Conservation (phyloP, 1,140 invertebrate species). For the Copidosoma floridanum region DNA sequence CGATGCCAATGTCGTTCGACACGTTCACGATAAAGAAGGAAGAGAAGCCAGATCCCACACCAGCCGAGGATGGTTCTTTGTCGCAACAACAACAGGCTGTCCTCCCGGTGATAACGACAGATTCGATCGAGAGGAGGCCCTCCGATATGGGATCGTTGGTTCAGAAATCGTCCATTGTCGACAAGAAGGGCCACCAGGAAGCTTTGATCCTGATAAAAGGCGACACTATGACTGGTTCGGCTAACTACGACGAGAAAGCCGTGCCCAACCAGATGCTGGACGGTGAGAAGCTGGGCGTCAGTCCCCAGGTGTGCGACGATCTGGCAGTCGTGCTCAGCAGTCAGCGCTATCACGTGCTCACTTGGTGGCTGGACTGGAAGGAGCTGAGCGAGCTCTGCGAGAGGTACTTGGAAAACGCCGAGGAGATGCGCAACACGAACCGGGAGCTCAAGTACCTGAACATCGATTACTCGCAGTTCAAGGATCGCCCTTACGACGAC, state of each 20-base stretch:
- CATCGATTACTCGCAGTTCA: slow-evolving; percentile 66
- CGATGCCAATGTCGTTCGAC: not conserved
- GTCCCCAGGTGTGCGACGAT: slow-evolving; percentile 63
- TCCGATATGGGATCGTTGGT: too few relatives aligned
- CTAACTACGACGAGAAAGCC: slow-evolving; percentile 55
- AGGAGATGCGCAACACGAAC: slow-evolving; percentile 60
- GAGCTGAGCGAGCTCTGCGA: slow-evolving; percentile 61
- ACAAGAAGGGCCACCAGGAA: slow-evolving; percentile 37
- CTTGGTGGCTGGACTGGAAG: slow-evolving; percentile 62
- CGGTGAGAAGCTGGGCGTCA: slow-evolving; percentile 59
- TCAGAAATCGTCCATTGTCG: not conserved
- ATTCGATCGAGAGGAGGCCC: not conserved
- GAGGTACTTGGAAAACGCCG: slow-evolving; percentile 61
- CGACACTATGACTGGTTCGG: slow-evolving; percentile 47
- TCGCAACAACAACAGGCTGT: too few relatives aligned
- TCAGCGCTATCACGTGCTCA: slow-evolving; percentile 63
- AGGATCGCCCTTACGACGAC: slow-evolving; percentile 58
- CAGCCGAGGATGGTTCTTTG: too few relatives aligned
- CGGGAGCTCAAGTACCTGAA: slow-evolving; percentile 66
- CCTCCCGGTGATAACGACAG: too few relatives aligned
- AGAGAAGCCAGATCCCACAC: slow-evolving; percentile 31
- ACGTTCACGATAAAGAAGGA: slow-evolving; percentile 27
- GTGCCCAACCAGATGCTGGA: slow-evolving; percentile 55
- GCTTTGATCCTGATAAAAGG: slow-evolving; percentile 52
- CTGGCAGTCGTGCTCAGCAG: slow-evolving; percentile 62